A percentile compares a stretch with the other conserved stretches of the same genome.
These are phyloP conservation scores for Pituophis catenifer DNA, from an alignment of 2,113 vertebrate genomes.

Conservation along the genomic window DNA sequence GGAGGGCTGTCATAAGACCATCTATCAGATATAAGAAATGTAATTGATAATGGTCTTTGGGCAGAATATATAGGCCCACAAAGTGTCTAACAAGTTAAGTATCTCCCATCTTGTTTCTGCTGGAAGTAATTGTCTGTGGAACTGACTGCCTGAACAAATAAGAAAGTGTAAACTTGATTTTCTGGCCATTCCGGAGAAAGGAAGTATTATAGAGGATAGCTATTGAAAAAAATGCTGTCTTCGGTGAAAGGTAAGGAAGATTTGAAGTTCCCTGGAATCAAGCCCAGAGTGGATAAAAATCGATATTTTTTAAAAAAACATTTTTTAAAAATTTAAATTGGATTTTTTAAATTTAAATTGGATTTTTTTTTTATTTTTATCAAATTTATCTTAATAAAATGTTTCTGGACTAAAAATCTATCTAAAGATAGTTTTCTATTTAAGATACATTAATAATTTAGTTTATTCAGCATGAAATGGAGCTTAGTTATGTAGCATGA, in stretches of 20 bases:
- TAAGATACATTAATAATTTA: too few relatives aligned
- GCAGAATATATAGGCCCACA: background rate
- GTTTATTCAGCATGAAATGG: too few relatives aligned
- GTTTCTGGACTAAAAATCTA: too few relatives aligned
- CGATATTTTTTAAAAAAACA: too few relatives aligned
- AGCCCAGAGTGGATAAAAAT: background rate
- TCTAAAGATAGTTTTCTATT: too few relatives aligned
- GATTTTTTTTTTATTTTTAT: too few relatives aligned
- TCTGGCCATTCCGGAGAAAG: background rate
- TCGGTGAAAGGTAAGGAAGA: background rate
- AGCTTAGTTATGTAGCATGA: too few relatives aligned
- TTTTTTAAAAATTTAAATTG: too few relatives aligned
- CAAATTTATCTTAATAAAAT: too few relatives aligned
- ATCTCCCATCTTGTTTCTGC: background rate
- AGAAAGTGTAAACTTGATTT: background rate
- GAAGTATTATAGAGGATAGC: background rate
- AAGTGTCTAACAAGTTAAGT: background rate
- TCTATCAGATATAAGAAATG: background rate
- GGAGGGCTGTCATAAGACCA: background rate
- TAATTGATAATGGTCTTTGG: background rate
- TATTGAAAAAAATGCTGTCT: background rate
- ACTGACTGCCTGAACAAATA: background rate
- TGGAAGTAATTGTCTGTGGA: background rate
- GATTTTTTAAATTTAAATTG: too few relatives aligned
- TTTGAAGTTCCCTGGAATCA: background rate